phyloP scores from a whole-genome alignment of 2,113 vertebrate genomes.

The Syngnathoides biaculeatus region DNA sequence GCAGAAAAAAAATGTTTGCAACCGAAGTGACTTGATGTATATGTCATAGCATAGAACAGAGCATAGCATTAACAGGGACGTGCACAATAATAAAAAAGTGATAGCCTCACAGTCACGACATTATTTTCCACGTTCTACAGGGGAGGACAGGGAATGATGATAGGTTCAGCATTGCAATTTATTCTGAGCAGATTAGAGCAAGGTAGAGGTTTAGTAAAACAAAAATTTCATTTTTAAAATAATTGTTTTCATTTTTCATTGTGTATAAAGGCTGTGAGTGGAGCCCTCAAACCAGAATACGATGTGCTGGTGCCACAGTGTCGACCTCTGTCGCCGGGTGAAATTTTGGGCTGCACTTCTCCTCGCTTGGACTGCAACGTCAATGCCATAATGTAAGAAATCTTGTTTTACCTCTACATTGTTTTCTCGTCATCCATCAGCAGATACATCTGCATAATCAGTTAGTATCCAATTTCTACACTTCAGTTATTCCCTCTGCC shows the following conservation, averaged over 20 bases:
- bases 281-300: conserved; percentile 80
- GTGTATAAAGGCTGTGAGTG: conserved; percentile 63
- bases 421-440: conserved; percentile 5
- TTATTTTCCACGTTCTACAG: background rate
- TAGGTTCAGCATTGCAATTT: background rate
- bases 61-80: background rate
- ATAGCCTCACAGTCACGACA: background rate
- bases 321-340: conserved; percentile 94
- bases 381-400: conserved; percentile 87
- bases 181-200: background rate
- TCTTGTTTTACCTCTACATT: conserved; percentile 2
- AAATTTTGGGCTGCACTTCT: conserved; percentile 92
- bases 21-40: background rate
- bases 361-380: conserved; percentile 78
- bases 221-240: background rate
- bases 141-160: background rate
- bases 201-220: background rate
- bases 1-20: background rate
- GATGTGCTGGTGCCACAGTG: conserved; percentile 87
- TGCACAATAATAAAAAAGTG: background rate
- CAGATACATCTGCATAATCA: conserved; percentile 7
- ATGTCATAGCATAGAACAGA: background rate
- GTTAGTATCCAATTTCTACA: background rate
- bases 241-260: conserved; percentile 11
- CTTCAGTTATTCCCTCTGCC: conserved; percentile 25